Percentiles rank a stretch among this genome's conserved stretches.
Conservation (phyloP, 2,888 invertebrate species). For the Sminthurides aquaticus region DNA sequence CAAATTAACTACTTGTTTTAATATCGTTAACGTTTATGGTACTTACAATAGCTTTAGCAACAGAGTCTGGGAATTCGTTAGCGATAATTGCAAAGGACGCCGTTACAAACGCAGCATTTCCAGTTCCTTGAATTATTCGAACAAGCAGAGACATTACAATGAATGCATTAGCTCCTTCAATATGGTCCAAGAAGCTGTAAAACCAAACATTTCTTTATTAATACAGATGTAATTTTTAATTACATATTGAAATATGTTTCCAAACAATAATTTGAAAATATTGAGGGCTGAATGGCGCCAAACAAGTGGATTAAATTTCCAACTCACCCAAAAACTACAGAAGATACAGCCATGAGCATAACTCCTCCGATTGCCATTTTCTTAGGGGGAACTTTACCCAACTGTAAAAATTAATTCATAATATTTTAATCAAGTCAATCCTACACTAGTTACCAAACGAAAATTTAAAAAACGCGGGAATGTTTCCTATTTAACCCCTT, state of each 20-base stretch:
- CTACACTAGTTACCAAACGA: neutral
- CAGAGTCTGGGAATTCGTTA: constrained; percentile 49
- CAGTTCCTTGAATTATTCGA: constrained; percentile 73
- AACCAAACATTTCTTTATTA: constrained; percentile 6
- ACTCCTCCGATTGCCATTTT: constrained; percentile 74
- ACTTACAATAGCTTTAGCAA: constrained; percentile 52
- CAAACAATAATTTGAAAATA: too few relatives aligned
- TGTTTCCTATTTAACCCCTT: neutral
- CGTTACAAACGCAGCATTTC: constrained; percentile 66
- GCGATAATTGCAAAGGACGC: constrained; percentile 51
- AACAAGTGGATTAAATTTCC: too few relatives aligned
- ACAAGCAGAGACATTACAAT: constrained; percentile 70
- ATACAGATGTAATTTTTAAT: too few relatives aligned
- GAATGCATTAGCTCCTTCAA: constrained; percentile 53
- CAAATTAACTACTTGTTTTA: too few relatives aligned
- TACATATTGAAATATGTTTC: too few relatives aligned
- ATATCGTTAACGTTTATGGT: too few relatives aligned
- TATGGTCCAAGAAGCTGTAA: constrained; percentile 29
- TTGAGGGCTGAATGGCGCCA: too few relatives aligned
- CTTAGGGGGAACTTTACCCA: constrained; percentile 71
- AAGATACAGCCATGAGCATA: constrained; percentile 72
- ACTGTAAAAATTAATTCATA: constrained; percentile 46
- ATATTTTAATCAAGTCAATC: neutral
- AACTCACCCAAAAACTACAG: constrained; percentile 69
- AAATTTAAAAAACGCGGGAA: neutral